A percentile compares a stretch with the other conserved stretches of the same genome.
Conservation (phyloP, 2,888 invertebrate genomes). For the Sycophila texana region DNA sequence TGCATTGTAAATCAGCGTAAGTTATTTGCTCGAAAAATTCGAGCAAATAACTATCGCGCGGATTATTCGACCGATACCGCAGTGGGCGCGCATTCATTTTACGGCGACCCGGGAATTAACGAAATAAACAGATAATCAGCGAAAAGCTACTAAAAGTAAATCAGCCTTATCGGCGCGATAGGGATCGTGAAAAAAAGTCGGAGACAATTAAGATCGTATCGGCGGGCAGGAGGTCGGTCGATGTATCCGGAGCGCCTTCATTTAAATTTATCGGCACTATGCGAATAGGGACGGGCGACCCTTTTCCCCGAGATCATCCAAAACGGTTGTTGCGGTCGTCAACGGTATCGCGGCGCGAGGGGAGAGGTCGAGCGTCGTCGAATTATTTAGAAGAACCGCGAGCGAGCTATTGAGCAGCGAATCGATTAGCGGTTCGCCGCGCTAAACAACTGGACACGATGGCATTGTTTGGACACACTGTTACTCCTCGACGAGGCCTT, state of each 20-base stretch:
- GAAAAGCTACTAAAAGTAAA: not conserved
- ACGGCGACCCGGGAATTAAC: no score
- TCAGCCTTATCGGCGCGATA: not conserved
- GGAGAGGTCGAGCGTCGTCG: constrained; percentile 19
- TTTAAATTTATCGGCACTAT: no score
- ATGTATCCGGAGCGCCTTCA: no score
- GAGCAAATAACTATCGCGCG: no score
- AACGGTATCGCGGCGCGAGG: constrained; percentile 42
- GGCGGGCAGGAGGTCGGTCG: no score
- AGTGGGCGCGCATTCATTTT: no score
- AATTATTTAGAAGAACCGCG: constrained; percentile 63
- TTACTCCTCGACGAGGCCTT: not conserved
- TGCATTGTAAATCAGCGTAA: no score
- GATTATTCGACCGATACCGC: no score
- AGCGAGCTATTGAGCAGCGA: constrained; percentile 62
- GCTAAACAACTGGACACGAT: constrained; percentile 62
- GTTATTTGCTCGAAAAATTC: no score
- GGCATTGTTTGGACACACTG: constrained; percentile 21
- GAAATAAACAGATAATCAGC: no score
- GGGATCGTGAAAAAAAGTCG: not conserved
- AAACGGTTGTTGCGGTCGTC: constrained; percentile 42
- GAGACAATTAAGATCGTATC: no score
- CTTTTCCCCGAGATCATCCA: constrained; percentile 16
- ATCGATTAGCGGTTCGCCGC: constrained; percentile 67
- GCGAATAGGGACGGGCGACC: no score